phyloP scores from a whole-genome alignment of 1,140 invertebrate species.

The Stegodyphus dumicola region DNA sequence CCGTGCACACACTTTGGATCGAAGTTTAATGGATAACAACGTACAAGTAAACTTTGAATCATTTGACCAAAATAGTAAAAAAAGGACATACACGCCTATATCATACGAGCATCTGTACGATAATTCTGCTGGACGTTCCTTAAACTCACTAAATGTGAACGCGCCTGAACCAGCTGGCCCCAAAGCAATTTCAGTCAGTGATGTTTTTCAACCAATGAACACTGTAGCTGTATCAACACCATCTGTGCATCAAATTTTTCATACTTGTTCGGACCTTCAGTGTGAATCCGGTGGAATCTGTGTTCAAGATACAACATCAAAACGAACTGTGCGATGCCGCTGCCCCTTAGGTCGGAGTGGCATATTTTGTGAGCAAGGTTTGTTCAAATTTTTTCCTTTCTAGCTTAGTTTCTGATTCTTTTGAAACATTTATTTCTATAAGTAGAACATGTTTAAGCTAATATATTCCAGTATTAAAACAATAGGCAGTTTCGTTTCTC shows the following conservation, averaged over 20 bases:
- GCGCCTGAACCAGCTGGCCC: background rate
- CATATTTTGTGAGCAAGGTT: constrained; percentile 63
- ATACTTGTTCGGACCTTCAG: constrained; percentile 60
- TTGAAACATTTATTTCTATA: background rate
- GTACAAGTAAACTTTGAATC: constrained; percentile 41
- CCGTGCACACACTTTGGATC: constrained; percentile 1
- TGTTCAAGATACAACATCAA: constrained; percentile 5
- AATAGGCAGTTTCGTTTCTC: too few species aligned
- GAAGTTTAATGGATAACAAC: background rate
- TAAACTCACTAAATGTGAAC: constrained; percentile 38
- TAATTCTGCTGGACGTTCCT: constrained; percentile 42
- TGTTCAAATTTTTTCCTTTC: background rate
- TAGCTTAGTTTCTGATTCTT: background rate
- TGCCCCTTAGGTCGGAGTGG: constrained; percentile 63
- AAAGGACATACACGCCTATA: constrained; percentile 8
- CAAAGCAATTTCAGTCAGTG: constrained; percentile 1
- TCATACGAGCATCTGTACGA: constrained; percentile 52
- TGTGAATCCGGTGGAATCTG: constrained; percentile 63
- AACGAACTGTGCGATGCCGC: constrained; percentile 60
- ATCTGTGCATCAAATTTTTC: constrained; percentile 31
- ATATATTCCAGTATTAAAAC: too few species aligned
- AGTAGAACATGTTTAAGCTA: too few species aligned
- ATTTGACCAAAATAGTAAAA: constrained; percentile 23
- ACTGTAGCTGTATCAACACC: constrained; percentile 49
- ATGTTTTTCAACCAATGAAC: constrained; percentile 54